These are phyloP conservation scores for Aepyceros melampus DNA, from an alignment of 2,113 vertebrate species.

Conservation along the genomic window DNA sequence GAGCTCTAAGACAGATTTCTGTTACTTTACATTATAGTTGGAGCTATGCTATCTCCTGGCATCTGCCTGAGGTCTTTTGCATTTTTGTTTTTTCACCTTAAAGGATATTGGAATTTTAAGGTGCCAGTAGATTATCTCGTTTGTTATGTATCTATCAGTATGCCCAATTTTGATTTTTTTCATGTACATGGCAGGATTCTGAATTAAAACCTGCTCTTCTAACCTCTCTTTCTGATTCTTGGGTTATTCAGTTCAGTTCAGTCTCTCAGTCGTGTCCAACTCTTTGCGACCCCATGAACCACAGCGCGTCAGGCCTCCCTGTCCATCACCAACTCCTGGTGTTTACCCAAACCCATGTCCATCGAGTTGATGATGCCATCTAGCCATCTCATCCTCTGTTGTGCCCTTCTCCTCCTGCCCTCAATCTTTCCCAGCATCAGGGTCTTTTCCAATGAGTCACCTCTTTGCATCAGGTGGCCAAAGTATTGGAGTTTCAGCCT, in stretches of 20 bases:
- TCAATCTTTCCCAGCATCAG: too few relatives aligned
- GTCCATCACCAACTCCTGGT: too few relatives aligned
- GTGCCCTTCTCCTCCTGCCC: too few relatives aligned
- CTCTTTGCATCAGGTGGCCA: too few relatives aligned
- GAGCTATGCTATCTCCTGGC: not conserved
- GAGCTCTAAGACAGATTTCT: not conserved
- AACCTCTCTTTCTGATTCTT: not conserved
- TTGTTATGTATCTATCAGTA: not conserved
- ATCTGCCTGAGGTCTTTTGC: not conserved
- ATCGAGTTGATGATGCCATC: too few relatives aligned
- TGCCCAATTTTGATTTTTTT: not conserved
- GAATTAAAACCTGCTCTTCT: not conserved
- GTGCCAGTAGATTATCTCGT: not conserved
- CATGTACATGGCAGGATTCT: not conserved
- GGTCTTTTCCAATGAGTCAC: too few relatives aligned
- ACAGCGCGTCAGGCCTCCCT: too few relatives aligned
- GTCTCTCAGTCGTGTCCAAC: accelerated
- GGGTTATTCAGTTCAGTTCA: not conserved
- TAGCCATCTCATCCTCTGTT: too few relatives aligned
- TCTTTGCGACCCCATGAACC: too few relatives aligned
- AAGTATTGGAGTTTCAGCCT: too few relatives aligned
- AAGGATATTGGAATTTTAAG: not conserved
- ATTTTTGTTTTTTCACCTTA: not conserved
- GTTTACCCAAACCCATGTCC: too few relatives aligned
- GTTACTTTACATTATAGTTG: not conserved